Conservation (phyloP, 2,888 invertebrate genomes). For the Caenorhabditis drosophilae region DNA sequence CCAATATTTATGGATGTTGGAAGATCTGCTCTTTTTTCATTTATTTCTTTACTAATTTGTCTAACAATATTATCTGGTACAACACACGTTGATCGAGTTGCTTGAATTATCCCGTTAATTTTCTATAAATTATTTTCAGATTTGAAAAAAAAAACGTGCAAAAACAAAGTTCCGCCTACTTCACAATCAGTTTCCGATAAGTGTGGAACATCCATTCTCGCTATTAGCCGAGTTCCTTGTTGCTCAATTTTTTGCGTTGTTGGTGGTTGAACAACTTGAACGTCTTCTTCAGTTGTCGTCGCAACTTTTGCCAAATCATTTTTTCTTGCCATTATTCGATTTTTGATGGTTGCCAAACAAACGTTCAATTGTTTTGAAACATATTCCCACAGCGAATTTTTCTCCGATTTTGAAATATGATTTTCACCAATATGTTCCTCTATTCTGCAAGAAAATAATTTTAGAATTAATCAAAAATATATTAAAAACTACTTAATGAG, state of each 20-base stretch:
- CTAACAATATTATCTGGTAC: too few relatives aligned
- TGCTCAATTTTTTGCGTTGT: too few relatives aligned
- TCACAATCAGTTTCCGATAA: too few relatives aligned
- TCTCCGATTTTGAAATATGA: neutral
- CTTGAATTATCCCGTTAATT: too few relatives aligned
- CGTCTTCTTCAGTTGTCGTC: neutral
- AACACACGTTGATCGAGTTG: too few relatives aligned
- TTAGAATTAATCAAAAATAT: neutral
- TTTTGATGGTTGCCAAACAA: neutral
- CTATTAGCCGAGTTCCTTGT: too few relatives aligned
- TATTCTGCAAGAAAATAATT: neutral
- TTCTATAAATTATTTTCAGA: too few relatives aligned
- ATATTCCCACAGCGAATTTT: too few relatives aligned
- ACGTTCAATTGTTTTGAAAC: neutral
- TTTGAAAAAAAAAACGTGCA: too few relatives aligned
- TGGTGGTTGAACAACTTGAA: slow-evolving; percentile 2
- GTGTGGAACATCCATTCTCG: too few relatives aligned
- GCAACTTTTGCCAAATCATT: slow-evolving; percentile 4
- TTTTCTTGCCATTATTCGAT: neutral
- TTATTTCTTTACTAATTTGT: neutral
- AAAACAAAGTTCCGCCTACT: too few relatives aligned
- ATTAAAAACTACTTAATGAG: slow-evolving; percentile 1
- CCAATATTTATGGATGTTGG: neutral
- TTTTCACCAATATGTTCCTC: neutral
- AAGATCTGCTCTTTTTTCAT: neutral